Base-by-base conservation (phyloP, 2,888 invertebrate genomes). In the Eumerus sabulonum region DNA sequence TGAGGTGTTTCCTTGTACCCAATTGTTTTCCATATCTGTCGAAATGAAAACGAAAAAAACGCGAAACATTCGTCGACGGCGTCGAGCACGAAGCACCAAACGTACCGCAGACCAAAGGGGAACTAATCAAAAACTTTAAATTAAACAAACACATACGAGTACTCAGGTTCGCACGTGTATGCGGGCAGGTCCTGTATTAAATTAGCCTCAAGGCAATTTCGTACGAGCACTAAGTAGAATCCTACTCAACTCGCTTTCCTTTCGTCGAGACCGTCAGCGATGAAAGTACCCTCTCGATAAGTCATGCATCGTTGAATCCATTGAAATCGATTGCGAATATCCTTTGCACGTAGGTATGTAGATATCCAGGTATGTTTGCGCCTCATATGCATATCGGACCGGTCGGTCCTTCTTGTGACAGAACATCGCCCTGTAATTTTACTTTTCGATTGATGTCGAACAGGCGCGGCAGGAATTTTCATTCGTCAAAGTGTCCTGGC, bases 381-480 rank as follows among this genome's bases (percentile, higher is more conserved):
- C 27, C 27, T 45, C 14, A 11, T 17, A 1, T 16, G 35, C 27
- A 44, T 16, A n/a, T 14, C 9, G n/a, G 1, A 4, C 36, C 16
- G 18, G 14, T 9, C 44, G 44, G 17, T 17, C 14, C 36, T 13
- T 47, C 50, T 17, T 27, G 48, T n/a, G 18, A 14, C 19, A 50
- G 44, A 35, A 67, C 42, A 50, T 59, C 19, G 18, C 12, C 19
- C 18, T 42, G 57, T 67, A 57, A 57, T 57, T 67, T 35, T 7
- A 9, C 14, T 57, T 50, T 27, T 27, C 27, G 27, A 27, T 7
- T 27, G n/a, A 0, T 11, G 11, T 9, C 11, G n/a, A 13, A n/a
- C 4, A 62, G 42, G 17, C 16, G 19, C 18, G 48, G 12, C 12
- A 19, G 19, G 16, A 12, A 36, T 27, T 44, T 14, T 36, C 12